phyloP scores from a whole-genome alignment of 1,140 invertebrate genomes.

The Trachymyrmex septentrionalis region DNA sequence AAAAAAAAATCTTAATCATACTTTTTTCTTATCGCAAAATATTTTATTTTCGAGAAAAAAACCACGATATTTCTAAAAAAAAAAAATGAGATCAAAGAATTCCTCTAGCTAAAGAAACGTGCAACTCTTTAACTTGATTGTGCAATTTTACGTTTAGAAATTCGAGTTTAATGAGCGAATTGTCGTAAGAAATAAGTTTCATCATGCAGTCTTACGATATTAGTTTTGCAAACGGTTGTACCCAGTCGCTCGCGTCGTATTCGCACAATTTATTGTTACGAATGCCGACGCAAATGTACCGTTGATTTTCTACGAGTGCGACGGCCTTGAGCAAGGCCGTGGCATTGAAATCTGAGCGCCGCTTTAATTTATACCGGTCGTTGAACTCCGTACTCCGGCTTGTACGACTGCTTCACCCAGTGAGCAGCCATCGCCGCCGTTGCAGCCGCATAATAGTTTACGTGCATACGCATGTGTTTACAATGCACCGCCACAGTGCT shows the following conservation, averaged over 20 bases:
- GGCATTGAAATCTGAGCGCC: slow-evolving; percentile 78
- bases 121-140: not conserved
- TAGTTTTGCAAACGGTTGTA: slow-evolving; percentile 11
- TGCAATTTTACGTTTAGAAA: not conserved
- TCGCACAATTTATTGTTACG: slow-evolving; percentile 71
- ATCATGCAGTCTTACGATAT: not conserved
- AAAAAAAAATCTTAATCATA: not conserved
- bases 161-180: not conserved
- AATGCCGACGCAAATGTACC: slow-evolving; percentile 70
- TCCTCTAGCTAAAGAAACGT: not conserved
- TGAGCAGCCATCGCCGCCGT: slow-evolving; percentile 58
- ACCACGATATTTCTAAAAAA: not conserved
- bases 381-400: slow-evolving; percentile 74
- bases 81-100: not conserved
- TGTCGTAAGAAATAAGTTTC: not conserved
- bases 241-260: slow-evolving; percentile 1
- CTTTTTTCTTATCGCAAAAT: not conserved
- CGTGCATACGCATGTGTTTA: slow-evolving; percentile 48
- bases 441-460: slow-evolving; percentile 73
- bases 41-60: not conserved
- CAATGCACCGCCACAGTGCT: slow-evolving; percentile 36
- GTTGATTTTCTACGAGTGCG: slow-evolving; percentile 77
- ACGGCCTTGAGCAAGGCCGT: slow-evolving; percentile 79
- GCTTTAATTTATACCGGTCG: slow-evolving; percentile 80
- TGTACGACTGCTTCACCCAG: slow-evolving; percentile 73